phyloP scores from a whole-genome alignment of 2,113 vertebrate genomes.

The Ascaphus truei region DNA sequence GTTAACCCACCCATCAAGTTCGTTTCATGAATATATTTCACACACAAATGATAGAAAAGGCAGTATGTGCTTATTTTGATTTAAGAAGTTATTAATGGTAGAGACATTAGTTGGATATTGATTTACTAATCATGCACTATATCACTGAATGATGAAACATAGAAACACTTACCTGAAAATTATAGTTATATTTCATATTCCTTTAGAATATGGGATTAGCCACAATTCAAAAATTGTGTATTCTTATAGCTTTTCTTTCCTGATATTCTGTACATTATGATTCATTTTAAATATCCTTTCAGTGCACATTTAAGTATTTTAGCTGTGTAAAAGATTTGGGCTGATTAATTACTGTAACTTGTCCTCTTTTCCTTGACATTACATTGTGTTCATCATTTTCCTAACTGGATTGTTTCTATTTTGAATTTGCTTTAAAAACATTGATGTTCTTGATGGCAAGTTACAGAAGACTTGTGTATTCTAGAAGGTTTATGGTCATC shows the following conservation, averaged over 20 bases:
- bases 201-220: constrained; percentile 14
- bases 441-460: neutral
- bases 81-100: neutral
- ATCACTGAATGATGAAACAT: neutral
- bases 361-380: constrained; percentile 18
- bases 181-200: neutral
- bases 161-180: constrained; percentile 1
- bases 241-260: constrained; percentile 14
- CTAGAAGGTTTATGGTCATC: neutral
- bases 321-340: neutral
- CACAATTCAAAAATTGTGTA: neutral
- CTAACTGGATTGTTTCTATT: neutral
- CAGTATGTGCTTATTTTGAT: neutral
- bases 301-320: neutral
- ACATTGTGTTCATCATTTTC: neutral
- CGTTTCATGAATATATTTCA: neutral
- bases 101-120: neutral
- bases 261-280: constrained; percentile 16
- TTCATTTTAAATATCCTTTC: constrained; percentile 19
- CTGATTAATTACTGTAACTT: constrained; percentile 16
- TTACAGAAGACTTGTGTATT: neutral
- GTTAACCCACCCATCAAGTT: neutral
- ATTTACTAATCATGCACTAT: neutral
- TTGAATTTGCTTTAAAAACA: neutral
- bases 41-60: neutral